Conservation (phyloP, 2,888 invertebrate species). For the Euclidia mi region DNA sequence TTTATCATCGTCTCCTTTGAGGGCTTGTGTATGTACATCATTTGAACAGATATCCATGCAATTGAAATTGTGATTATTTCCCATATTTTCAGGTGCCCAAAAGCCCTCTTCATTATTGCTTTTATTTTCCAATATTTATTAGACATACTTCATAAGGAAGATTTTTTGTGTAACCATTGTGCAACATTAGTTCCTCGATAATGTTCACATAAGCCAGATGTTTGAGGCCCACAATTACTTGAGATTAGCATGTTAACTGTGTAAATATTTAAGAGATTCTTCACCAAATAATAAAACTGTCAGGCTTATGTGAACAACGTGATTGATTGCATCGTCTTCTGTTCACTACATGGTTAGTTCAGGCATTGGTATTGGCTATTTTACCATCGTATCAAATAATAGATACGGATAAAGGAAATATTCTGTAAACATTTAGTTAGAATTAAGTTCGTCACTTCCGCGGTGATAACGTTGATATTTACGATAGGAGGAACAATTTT, state of each 20-base stretch:
- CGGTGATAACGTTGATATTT: conserved; percentile 27
- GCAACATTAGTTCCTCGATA: conserved; percentile 49
- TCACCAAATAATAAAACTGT: conserved; percentile 80
- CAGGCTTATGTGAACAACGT: conserved; percentile 75
- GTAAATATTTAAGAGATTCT: conserved; percentile 66
- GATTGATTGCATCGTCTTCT: conserved; percentile 75
- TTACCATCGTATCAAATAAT: conserved; percentile 30
- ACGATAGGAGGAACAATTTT: conserved; percentile 28
- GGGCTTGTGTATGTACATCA: conserved; percentile 14
- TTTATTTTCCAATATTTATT: conserved; percentile 21
- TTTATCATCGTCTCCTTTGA: conserved; percentile 27
- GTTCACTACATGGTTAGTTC: conserved; percentile 49
- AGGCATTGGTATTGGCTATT: conserved; percentile 33
- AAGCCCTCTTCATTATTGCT: conserved; percentile 5
- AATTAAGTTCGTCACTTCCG: conserved; percentile 22
- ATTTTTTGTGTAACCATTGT: conserved; percentile 28
- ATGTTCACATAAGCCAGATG: conserved; percentile 67
- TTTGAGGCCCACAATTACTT: conserved; percentile 30
- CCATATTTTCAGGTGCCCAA: conserved; percentile 18
- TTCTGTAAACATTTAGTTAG: conserved; percentile 33
- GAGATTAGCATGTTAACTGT: conserved; percentile 49
- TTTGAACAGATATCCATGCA: conserved; percentile 35
- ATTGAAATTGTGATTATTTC: conserved; percentile 15
- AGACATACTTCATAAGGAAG: conserved; percentile 18
- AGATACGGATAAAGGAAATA: conserved; percentile 17